phyloP scores from a whole-genome alignment of 2,113 vertebrate genomes.

The Pollachius pollachius region DNA sequence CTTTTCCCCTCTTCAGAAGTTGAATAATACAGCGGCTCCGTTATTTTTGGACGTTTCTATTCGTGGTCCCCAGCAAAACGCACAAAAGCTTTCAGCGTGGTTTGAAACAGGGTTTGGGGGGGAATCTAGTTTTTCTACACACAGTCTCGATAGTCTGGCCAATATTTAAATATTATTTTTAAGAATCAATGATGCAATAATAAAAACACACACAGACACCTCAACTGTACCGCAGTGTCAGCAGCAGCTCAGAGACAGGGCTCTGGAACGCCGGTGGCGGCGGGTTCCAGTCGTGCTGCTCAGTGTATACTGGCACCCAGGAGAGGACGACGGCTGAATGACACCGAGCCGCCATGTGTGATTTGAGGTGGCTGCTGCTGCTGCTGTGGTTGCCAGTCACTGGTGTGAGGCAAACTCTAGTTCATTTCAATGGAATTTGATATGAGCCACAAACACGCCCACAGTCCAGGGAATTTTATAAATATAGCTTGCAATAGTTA shows the following conservation, averaged over 20 bases:
- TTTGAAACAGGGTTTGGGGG: too few relatives aligned
- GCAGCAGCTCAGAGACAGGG: slow-evolving; percentile 25
- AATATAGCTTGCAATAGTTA: slow-evolving; percentile 40
- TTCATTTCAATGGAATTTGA: slow-evolving; percentile 48
- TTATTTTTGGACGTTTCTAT: background rate
- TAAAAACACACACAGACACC: slow-evolving; percentile 13
- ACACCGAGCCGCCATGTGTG: slow-evolving; percentile 49
- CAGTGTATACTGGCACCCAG: slow-evolving; percentile 39
- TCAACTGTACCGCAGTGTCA: slow-evolving; percentile 30
- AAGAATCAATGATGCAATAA: too few relatives aligned
- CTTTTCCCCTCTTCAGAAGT: slow-evolving; percentile 25
- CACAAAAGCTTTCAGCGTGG: too few relatives aligned
- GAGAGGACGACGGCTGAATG: slow-evolving; percentile 20
- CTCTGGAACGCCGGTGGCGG: slow-evolving; percentile 18
- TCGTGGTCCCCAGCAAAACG: background rate
- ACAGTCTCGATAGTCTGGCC: too few relatives aligned
- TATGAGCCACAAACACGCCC: slow-evolving; percentile 39
- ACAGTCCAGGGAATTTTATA: slow-evolving; percentile 39
- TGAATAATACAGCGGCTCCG: slow-evolving; percentile 23
- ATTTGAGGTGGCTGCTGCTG: slow-evolving; percentile 29
- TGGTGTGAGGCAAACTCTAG: slow-evolving; percentile 42
- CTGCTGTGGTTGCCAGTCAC: slow-evolving; percentile 23
- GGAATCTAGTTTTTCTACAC: background rate
- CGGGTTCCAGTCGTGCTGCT: slow-evolving; percentile 23
- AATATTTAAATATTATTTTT: too few relatives aligned